A percentile compares a stretch with the other conserved stretches of the same genome.
Conservation (phyloP, 2,888 invertebrate species). For the Sinotaia quadrata region DNA sequence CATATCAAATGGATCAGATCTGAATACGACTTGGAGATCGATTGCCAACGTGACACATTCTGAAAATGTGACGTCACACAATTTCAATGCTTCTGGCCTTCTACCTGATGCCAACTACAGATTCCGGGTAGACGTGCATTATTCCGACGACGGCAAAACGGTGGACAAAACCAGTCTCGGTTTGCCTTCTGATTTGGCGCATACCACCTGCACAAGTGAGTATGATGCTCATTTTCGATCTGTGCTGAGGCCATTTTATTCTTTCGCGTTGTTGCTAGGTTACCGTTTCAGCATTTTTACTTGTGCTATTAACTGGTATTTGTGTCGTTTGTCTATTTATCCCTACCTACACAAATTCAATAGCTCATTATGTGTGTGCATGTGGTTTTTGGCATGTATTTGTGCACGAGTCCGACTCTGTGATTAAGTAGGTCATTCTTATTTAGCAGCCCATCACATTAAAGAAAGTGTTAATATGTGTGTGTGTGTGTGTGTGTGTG, state of each 20-base stretch:
- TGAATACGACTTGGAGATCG: background rate
- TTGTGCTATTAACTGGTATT: background rate
- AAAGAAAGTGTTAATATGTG: background rate
- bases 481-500: slow-evolving; percentile 7
- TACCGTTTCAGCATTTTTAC: background rate
- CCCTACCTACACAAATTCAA: too few relatives aligned
- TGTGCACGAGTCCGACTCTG: background rate
- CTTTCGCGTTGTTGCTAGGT: background rate
- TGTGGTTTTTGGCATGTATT: background rate
- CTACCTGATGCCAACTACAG: slow-evolving; percentile 42
- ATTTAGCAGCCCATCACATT: too few relatives aligned
- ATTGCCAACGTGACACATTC: slow-evolving; percentile 19
- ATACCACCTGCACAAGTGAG: slow-evolving; percentile 51
- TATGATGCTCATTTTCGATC: too few relatives aligned
- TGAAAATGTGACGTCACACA: slow-evolving; percentile 17
- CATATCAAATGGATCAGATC: slow-evolving; percentile 9
- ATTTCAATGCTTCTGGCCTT: slow-evolving; percentile 31
- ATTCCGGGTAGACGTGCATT: slow-evolving; percentile 53
- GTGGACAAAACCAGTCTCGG: slow-evolving; percentile 38
- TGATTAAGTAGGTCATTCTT: too few relatives aligned
- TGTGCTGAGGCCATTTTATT: too few relatives aligned
- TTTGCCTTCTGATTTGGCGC: slow-evolving; percentile 32
- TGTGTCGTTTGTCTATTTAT: background rate
- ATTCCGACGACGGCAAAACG: slow-evolving; percentile 45
- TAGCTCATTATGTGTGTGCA: background rate